Evolutionary conservation across 2,888 invertebrate genomes (phyloP).

Genomic region (Philereme transversata): DNA sequence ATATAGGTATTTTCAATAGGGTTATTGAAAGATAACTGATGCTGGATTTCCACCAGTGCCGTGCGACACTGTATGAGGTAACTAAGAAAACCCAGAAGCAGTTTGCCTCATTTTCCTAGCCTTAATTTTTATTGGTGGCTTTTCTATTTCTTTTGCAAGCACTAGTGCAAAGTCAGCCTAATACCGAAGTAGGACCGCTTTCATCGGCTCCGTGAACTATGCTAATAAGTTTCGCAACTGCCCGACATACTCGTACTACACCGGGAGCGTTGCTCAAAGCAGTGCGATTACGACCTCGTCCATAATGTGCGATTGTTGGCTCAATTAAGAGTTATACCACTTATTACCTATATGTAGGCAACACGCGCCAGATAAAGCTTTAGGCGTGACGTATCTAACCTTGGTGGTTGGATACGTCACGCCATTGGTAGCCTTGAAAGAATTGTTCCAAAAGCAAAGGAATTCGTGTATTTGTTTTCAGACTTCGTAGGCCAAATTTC

Average conservation of each 20-base stretch:
- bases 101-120: too few relatives aligned
- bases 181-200: conserved; percentile 24
- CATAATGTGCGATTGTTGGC: conserved; percentile 69
- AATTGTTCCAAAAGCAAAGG: conserved; percentile 12
- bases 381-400: conserved; percentile 43
- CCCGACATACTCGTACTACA: conserved; percentile 40
- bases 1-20: too few relatives aligned
- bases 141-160: too few relatives aligned
- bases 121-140: not conserved
- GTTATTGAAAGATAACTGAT: too few relatives aligned
- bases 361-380: conserved; percentile 52
- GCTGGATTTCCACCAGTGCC: too few relatives aligned
- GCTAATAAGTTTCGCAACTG: conserved; percentile 52
- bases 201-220: conserved; percentile 40
- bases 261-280: conserved; percentile 47
- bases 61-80: too few relatives aligned
- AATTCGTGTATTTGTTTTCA: too few relatives aligned
- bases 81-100: too few relatives aligned
- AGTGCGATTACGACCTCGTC: conserved; percentile 56
- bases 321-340: conserved; percentile 62
- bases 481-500: too few relatives aligned
- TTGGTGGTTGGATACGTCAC: conserved; percentile 56
- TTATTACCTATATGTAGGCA: conserved; percentile 28
- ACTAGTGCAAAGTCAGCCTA: not conserved
- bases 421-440: conserved; percentile 47